phyloP scores from a whole-genome alignment of 2,797 vertebrate genomes.

The Falco peregrinus region DNA sequence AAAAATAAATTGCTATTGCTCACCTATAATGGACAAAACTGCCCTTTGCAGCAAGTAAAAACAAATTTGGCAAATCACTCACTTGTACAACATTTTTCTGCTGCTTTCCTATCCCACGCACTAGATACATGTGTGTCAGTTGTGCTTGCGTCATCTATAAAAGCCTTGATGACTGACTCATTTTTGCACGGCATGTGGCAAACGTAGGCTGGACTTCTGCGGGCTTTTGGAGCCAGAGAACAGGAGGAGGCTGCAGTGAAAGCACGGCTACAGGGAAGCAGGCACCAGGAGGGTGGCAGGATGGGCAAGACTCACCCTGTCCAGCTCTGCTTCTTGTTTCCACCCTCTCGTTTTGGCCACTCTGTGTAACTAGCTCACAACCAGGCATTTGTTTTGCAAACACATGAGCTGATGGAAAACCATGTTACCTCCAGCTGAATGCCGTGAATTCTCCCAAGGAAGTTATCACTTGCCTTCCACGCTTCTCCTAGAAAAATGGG shows the following conservation, averaged over 20 bases:
- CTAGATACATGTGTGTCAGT: neutral
- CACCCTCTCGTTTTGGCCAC: accelerated
- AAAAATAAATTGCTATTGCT: neutral
- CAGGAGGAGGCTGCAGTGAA: neutral
- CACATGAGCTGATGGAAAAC: neutral
- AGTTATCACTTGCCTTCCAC: neutral
- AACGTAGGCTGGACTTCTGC: conserved; percentile 19
- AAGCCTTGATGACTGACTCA: conserved; percentile 47
- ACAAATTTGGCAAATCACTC: neutral
- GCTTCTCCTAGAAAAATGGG: neutral
- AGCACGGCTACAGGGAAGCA: neutral
- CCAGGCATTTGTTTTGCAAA: neutral
- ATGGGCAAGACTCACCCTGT: accelerated
- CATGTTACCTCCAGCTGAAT: neutral
- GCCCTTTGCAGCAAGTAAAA: neutral
- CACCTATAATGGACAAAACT: neutral
- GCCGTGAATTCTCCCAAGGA: neutral
- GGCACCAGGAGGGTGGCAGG: neutral
- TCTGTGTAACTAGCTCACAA: neutral
- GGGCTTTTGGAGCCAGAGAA: neutral
- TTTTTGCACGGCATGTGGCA: neutral
- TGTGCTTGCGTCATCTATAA: neutral
- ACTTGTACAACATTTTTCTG: accelerated
- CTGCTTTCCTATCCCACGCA: neutral
- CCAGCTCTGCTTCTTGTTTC: neutral